Conservation (phyloP, 1,140 invertebrate species). For the Cydia amplana region DNA sequence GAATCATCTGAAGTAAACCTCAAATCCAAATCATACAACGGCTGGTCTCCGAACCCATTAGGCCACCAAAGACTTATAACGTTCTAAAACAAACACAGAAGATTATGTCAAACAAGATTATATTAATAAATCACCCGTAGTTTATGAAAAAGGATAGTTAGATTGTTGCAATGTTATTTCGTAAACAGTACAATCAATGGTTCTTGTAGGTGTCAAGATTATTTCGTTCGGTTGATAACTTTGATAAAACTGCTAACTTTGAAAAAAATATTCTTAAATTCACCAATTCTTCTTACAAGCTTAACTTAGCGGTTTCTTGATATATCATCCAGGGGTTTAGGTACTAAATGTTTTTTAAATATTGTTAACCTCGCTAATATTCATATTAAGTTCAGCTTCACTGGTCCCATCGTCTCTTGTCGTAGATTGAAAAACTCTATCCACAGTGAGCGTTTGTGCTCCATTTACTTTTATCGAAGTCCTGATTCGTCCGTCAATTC, state of each 20-base stretch:
- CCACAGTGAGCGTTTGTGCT: slow-evolving; percentile 48
- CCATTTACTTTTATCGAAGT: slow-evolving; percentile 52
- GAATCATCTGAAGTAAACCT: slow-evolving; percentile 65
- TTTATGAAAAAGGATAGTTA: background rate
- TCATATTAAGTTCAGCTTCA: slow-evolving; percentile 57
- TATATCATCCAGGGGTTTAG: background rate
- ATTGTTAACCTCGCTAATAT: slow-evolving; percentile 56
- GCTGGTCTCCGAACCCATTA: slow-evolving; percentile 93
- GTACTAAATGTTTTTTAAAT: slow-evolving; percentile 15
- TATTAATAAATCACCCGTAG: background rate
- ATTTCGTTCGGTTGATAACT: background rate
- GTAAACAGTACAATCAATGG: background rate
- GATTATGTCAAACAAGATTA: background rate
- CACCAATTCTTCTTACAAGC: no score
- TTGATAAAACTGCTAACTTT: background rate
- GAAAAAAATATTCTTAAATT: slow-evolving; percentile 24
- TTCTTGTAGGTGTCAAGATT: background rate
- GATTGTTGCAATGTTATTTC: background rate
- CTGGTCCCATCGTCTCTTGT: slow-evolving; percentile 51
- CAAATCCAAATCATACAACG: slow-evolving; percentile 86
- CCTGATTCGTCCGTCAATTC: slow-evolving; percentile 49
- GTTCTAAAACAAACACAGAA: slow-evolving; percentile 54
- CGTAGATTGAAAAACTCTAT: slow-evolving; percentile 43
- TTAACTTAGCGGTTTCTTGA: no score
- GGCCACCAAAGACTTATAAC: slow-evolving; percentile 91